phyloP scores from a whole-genome alignment of 2,888 invertebrate genomes.

The Drosophila mimica region DNA sequence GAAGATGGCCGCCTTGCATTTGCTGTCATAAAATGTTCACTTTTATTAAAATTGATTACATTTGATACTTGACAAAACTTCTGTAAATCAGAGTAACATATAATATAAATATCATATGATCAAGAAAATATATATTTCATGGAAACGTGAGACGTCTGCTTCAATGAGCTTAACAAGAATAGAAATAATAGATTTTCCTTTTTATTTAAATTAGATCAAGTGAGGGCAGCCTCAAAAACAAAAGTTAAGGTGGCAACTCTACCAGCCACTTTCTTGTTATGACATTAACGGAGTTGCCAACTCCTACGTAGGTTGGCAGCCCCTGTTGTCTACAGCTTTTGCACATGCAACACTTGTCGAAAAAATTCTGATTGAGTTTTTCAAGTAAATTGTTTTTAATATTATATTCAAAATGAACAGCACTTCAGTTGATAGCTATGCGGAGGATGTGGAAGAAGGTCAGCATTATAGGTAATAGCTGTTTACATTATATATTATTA shows the following conservation, averaged over 20 bases:
- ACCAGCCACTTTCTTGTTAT: neutral
- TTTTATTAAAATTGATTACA: too few relatives aligned
- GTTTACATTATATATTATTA: neutral
- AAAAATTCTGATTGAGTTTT: neutral
- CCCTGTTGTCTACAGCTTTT: neutral
- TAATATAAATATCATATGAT: too few relatives aligned
- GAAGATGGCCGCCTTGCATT: too few relatives aligned
- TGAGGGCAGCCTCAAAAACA: neutral
- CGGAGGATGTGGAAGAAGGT: neutral
- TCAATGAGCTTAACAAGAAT: too few relatives aligned
- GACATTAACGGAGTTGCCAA: neutral
- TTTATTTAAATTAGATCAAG: neutral
- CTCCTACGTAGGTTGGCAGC: neutral
- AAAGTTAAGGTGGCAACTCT: neutral
- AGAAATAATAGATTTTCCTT: too few relatives aligned
- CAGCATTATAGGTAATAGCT: neutral
- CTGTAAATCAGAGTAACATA: too few relatives aligned
- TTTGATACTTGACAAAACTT: too few relatives aligned
- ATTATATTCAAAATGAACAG: slow-evolving; percentile 15
- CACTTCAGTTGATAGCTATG: neutral
- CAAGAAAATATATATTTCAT: too few relatives aligned
- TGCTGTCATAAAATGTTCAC: too few relatives aligned
- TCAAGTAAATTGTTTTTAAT: neutral
- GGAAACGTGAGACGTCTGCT: too few relatives aligned
- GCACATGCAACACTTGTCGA: neutral